Percentiles rank a stretch among this genome's conserved stretches.
Evolutionary conservation across 2,113 vertebrate species (phyloP).

Genomic region (Dasyprocta punctata): DNA sequence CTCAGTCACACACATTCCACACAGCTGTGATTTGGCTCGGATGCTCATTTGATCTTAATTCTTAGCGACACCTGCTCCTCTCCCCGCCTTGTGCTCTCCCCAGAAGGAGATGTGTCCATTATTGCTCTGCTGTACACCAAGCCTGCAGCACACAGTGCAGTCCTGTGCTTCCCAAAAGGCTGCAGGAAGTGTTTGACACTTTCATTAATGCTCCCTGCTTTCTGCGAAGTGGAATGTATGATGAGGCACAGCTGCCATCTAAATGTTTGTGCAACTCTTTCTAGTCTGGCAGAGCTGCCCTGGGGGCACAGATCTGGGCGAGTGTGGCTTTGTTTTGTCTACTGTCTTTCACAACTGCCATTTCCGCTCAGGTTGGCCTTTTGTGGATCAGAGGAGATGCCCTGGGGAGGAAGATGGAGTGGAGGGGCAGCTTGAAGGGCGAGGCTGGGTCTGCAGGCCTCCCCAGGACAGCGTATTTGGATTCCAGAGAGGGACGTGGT

Average conservation of each 20-base stretch:
- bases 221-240: not conserved
- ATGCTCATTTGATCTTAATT: not conserved
- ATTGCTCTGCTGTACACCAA: not conserved
- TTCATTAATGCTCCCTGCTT: not conserved
- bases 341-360: not conserved
- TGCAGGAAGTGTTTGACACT: not conserved
- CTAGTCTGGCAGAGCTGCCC: not conserved
- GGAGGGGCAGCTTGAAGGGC: rapidly evolving
- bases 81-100: not conserved
- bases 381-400: not conserved
- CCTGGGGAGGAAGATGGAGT: not conserved
- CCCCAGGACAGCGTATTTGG: not conserved
- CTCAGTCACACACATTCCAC: not conserved
- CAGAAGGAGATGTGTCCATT: not conserved
- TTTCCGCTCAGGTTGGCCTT: not conserved
- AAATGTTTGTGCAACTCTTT: not conserved
- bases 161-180: not conserved
- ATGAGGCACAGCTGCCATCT: not conserved
- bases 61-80: not conserved
- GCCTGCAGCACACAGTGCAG: not conserved
- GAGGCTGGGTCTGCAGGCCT: not conserved
- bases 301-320: not conserved
- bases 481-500: not conserved
- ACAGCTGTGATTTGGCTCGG: not conserved
- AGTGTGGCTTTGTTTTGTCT: not conserved